Evolutionary conservation across 2,113 vertebrate species (phyloP), one percentile per base, ranked within the genome.

Genomic region (Silurus glanis): DNA sequence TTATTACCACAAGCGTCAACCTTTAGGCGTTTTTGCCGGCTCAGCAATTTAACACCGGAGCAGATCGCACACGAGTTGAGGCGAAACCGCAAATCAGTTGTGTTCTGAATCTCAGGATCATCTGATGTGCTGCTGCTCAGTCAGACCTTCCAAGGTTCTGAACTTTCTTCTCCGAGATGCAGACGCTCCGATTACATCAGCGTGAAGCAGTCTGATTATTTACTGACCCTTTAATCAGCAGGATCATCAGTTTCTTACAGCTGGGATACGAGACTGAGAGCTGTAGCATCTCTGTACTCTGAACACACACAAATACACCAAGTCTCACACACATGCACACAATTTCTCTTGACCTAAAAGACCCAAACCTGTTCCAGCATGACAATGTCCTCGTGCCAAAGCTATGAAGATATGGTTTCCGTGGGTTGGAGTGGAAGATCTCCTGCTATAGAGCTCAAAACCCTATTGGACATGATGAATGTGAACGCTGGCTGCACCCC

Each of bases 181-280:
- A 14, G 12, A 37, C 6, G 6, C 12, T 37, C 28, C 12, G 71
- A 74, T 49, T 74, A 45, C 71, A 74, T 74, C 71, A 74, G 71
- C 71, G 23, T 45, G 61, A 58, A 80, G 8, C 9, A 4, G 28
- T 9, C 7, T 67, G 23, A 83, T 66, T 58, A 4, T n/a, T 67
- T 16, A 74, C 51, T 59, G 67, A 61, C 74, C 83, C 59, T 74
- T 83, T 74, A 56, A 58, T 58, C 82, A 25, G 12, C 56, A 17
- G 55, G 13, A 16, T 61, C n/a, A 84, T 59, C 25, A 61, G 56
- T 17, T 61, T 49, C 83, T 74, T 58, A 47, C 19, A 74, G 45
- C 3, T 5, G 45, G 51, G 13, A 72, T 64, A 64, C 21, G 51
- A 59, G 64, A 37, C 37, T 4, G 56, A 21, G 58, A 47, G 37